Evolutionary conservation across 2,797 vertebrate genomes (phyloP).

Genomic region (Dryobates pubescens): DNA sequence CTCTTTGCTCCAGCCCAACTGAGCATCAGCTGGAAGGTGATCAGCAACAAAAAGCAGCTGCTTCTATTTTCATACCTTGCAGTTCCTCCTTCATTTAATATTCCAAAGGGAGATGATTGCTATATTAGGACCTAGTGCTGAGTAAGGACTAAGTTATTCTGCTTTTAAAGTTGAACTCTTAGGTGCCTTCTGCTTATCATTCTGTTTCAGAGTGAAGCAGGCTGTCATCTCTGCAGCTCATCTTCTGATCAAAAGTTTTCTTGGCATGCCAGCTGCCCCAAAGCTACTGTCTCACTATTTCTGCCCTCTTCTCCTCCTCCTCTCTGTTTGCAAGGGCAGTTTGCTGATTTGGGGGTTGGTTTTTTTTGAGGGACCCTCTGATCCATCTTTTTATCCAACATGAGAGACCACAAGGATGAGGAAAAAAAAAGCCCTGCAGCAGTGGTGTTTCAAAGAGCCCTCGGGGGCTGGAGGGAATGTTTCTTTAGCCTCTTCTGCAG

Average conservation of each 20-base stretch:
- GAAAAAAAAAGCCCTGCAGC: background rate
- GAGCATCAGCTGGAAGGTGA: background rate
- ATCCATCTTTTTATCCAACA: background rate
- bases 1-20: background rate
- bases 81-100: background rate
- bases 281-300: background rate
- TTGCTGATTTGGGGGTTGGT: background rate
- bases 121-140: background rate
- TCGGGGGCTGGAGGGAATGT: background rate
- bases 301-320: background rate
- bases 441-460: background rate
- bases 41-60: background rate
- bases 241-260: background rate
- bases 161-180: background rate
- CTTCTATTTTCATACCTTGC: background rate
- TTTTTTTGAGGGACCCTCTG: background rate
- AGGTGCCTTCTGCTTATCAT: background rate
- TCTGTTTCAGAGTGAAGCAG: background rate
- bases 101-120: background rate
- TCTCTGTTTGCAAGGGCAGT: background rate
- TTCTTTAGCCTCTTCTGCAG: background rate
- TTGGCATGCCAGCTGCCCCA: background rate
- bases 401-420: background rate
- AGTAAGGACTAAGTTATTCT: background rate
- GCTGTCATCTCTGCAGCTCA: background rate